Percentiles rank a stretch among this genome's conserved stretches.
phyloP scores from a whole-genome alignment of 2,888 invertebrate species.

The Brenthis daphne region DNA sequence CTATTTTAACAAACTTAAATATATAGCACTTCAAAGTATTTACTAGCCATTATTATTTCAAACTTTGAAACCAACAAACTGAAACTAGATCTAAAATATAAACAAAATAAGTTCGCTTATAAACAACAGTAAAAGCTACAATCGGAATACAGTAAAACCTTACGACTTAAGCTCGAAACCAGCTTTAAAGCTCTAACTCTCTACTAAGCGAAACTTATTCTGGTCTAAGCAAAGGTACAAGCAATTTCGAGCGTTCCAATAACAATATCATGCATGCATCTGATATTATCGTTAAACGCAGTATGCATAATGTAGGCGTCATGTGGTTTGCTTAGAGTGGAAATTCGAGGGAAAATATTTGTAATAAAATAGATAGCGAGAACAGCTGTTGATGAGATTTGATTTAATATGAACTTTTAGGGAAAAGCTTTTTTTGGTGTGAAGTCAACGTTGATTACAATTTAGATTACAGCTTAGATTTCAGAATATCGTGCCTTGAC shows the following conservation, averaged over 20 bases:
- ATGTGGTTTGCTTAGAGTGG: conserved; percentile 60
- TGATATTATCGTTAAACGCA: conserved; percentile 65
- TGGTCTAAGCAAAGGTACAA: conserved; percentile 1
- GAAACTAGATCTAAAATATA: background rate
- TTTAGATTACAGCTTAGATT: too few relatives aligned
- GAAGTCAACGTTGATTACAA: too few relatives aligned
- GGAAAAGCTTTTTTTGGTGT: too few relatives aligned
- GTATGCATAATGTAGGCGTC: conserved; percentile 75
- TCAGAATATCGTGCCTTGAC: too few relatives aligned
- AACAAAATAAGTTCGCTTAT: background rate
- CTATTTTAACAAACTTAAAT: too few relatives aligned
- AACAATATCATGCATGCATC: conserved; percentile 38
- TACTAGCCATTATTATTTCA: background rate
- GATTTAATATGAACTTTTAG: background rate
- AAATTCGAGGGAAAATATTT: conserved; percentile 34
- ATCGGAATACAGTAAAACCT: conserved; percentile 12
- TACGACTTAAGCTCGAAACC: background rate
- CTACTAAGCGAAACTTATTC: background rate
- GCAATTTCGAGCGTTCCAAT: conserved; percentile 26
- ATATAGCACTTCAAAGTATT: too few relatives aligned
- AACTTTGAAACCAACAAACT: background rate
- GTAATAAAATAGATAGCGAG: conserved; percentile 23
- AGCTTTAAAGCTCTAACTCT: conserved; percentile 2
- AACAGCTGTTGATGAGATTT: background rate
- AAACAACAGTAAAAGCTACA: conserved; percentile 1